phyloP scores from a whole-genome alignment of 2,888 invertebrate genomes.

The Scaptodrosophila latifasciaeformis region DNA sequence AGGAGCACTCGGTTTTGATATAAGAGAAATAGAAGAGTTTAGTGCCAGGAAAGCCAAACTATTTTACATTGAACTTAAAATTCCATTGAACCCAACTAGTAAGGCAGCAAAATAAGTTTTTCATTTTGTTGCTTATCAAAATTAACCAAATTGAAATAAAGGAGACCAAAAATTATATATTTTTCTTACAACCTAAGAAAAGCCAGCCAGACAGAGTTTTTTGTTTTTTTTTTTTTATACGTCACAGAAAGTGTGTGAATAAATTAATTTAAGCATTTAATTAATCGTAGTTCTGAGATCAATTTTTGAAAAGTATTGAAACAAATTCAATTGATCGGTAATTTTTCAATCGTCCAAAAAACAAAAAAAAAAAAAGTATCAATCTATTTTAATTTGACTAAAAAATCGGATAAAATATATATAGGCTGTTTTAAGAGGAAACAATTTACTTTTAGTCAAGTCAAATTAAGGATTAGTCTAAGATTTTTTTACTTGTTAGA shows the following conservation, averaged over 20 bases:
- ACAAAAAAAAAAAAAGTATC: too few relatives aligned
- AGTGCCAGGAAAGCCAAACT: not conserved
- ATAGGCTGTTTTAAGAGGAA: not conserved
- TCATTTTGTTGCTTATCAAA: too few relatives aligned
- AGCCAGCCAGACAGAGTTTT: not conserved
- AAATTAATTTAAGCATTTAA: too few relatives aligned
- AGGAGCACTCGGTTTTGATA: constrained; percentile 74
- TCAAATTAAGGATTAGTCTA: constrained; percentile 35
- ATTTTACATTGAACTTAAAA: not conserved
- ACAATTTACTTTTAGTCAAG: too few relatives aligned
- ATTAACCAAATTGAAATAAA: constrained; percentile 48
- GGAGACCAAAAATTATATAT: constrained; percentile 50
- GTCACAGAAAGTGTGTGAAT: too few relatives aligned
- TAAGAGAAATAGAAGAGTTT: constrained; percentile 30
- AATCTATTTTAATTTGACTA: too few relatives aligned
- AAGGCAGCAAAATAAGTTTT: too few relatives aligned
- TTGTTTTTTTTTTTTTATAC: too few relatives aligned
- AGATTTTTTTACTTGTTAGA: constrained; percentile 52
- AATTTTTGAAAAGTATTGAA: too few relatives aligned
- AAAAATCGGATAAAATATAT: not conserved
- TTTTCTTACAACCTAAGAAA: constrained; percentile 8
- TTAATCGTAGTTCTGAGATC: too few relatives aligned
- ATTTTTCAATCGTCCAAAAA: too few relatives aligned
- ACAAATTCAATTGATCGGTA: too few relatives aligned
- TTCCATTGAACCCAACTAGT: not conserved